phyloP scores from a whole-genome alignment of 2,888 invertebrate species.

The Oscheius sp. region DNA sequence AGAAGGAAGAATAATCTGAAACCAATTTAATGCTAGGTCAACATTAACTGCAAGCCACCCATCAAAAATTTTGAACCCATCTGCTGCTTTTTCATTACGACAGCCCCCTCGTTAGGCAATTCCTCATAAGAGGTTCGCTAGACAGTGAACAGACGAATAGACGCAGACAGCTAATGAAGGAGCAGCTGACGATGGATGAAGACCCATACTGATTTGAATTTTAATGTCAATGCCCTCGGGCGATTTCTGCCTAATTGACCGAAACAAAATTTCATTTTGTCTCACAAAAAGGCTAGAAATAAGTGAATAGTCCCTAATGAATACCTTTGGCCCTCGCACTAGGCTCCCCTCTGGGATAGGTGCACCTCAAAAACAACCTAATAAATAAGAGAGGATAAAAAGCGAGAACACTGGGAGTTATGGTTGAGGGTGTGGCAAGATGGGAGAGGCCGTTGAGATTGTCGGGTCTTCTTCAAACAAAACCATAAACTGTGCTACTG shows the following conservation, averaged over 20 bases:
- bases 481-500: conserved; percentile 1
- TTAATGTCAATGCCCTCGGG: neutral
- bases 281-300: too few relatives aligned
- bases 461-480: conserved; percentile 4
- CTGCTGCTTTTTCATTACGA: conserved; percentile 21
- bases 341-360: neutral
- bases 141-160: conserved; percentile 9
- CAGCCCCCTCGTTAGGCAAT: conserved; percentile 23
- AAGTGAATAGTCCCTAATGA: neutral
- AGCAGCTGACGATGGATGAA: conserved; percentile 27
- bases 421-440: neutral
- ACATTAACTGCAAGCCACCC: neutral
- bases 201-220: conserved; percentile 20
- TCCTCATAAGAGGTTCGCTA: conserved; percentile 22
- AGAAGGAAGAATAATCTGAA: too few relatives aligned
- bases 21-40: neutral
- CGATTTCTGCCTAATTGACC: neutral
- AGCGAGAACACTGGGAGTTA: neutral
- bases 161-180: conserved; percentile 15
- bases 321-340: conserved; percentile 3
- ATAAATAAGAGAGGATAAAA: neutral
- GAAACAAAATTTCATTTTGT: too few relatives aligned
- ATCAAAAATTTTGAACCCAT: conserved; percentile 18
- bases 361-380: neutral
- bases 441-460: neutral